Evolutionary conservation across 2,113 vertebrate genomes (phyloP).

Genomic region (Maccullochella peelii): DNA sequence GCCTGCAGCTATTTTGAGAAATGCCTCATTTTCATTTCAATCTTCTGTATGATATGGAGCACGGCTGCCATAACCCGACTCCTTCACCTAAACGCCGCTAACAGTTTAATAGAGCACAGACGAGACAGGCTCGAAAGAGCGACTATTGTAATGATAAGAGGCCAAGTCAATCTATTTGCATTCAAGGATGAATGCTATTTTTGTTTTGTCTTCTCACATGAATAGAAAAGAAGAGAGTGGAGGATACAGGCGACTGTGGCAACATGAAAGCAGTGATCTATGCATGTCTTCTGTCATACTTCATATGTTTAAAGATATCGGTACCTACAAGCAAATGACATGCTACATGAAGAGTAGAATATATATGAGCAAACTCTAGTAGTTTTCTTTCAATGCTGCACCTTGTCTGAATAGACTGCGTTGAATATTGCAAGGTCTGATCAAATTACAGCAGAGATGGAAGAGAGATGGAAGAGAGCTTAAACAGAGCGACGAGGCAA

Average conservation of each 20-base stretch:
- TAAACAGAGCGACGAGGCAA: conserved; percentile 2
- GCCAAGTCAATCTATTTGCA: conserved; percentile 69
- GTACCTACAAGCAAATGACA: conserved; percentile 32
- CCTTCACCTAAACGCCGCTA: conserved; percentile 64
- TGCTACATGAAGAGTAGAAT: not conserved
- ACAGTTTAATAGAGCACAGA: conserved; percentile 66
- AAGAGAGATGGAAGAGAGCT: no score
- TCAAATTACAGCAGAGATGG: not conserved
- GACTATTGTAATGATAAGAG: conserved; percentile 67
- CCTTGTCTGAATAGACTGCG: not conserved
- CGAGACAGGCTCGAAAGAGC: conserved; percentile 35
- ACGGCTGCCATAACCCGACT: conserved; percentile 53
- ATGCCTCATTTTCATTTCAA: conserved; percentile 78
- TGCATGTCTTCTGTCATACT: conserved; percentile 53
- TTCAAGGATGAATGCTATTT: conserved; percentile 64
- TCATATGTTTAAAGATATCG: conserved; percentile 37
- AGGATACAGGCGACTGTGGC: conserved; percentile 27
- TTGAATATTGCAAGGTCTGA: not conserved
- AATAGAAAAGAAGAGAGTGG: conserved; percentile 17
- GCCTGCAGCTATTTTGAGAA: conserved; percentile 71
- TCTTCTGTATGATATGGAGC: conserved; percentile 58
- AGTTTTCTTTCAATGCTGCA: not conserved
- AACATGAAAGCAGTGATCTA: conserved; percentile 41
- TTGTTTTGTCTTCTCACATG: conserved; percentile 18
- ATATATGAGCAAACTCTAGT: not conserved